phyloP scores from a whole-genome alignment of 2,888 invertebrate genomes.

The Periphyllus acericola region DNA sequence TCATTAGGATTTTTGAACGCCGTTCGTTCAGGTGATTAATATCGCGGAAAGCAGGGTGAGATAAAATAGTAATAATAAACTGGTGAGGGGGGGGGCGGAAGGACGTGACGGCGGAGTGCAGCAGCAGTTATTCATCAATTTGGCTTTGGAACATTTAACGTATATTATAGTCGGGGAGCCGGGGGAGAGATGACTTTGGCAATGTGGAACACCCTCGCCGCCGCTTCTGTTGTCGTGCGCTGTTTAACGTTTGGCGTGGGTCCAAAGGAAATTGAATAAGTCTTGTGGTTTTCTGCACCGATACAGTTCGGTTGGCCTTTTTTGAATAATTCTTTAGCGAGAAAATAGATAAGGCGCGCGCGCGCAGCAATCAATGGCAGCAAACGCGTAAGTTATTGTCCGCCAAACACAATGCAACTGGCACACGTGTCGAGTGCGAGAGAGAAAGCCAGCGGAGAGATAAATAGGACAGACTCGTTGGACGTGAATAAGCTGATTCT shows the following conservation, averaged over 20 bases:
- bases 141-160: slow-evolving; percentile 60
- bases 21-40: slow-evolving; percentile 12
- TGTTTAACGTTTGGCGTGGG: slow-evolving; percentile 41
- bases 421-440: not conserved
- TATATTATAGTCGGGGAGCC: not conserved
- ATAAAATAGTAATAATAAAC: not conserved
- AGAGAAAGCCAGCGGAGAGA: too few relatives aligned
- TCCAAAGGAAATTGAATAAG: slow-evolving; percentile 58
- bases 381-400: slow-evolving; percentile 33
- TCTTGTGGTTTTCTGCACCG: slow-evolving; percentile 41
- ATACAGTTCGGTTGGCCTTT: slow-evolving; percentile 50
- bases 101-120: not conserved
- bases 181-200: slow-evolving; percentile 44
- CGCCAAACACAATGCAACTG: slow-evolving; percentile 11
- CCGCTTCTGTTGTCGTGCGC: slow-evolving; percentile 10
- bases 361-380: not conserved
- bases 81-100: not conserved
- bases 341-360: slow-evolving; percentile 44
- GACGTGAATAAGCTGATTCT: not conserved
- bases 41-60: not conserved
- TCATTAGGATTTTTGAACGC: not conserved
- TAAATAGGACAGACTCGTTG: not conserved
- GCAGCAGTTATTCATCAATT: slow-evolving; percentile 55
- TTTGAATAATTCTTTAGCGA: slow-evolving; percentile 49
- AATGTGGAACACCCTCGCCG: not conserved